A percentile compares a stretch with the other conserved stretches of the same genome.
phyloP scores from a whole-genome alignment of 1,140 invertebrate genomes.

The Drosophila nasuta region DNA sequence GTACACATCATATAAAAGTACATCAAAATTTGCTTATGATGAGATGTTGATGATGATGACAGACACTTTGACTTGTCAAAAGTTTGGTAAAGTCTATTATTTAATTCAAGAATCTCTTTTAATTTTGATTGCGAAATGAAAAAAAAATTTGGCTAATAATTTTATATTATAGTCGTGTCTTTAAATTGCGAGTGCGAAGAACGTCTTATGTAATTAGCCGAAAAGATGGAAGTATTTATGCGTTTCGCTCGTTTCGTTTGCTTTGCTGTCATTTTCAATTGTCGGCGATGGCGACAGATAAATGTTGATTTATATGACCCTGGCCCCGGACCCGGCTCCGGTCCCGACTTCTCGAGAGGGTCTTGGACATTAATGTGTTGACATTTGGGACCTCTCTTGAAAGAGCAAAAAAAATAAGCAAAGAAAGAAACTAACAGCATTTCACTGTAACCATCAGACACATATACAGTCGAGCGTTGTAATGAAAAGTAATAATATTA shows the following conservation, averaged over 20 bases:
- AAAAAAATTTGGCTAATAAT: not conserved
- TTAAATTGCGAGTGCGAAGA: not conserved
- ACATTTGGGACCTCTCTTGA: constrained; percentile 56
- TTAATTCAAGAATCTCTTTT: no score
- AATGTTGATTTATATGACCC: constrained; percentile 64
- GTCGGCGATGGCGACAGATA: constrained; percentile 55
- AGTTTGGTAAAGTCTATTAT: no score
- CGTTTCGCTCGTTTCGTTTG: constrained; percentile 28
- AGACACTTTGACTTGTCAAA: no score
- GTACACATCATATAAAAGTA: no score
- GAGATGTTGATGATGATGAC: no score
- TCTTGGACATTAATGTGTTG: constrained; percentile 68
- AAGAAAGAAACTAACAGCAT: constrained; percentile 50
- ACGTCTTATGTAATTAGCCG: constrained; percentile 39
- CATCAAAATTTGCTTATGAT: no score
- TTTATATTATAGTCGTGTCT: not conserved
- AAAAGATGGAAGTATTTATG: constrained; percentile 38
- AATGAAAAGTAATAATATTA: constrained; percentile 83
- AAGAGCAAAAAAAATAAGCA: constrained; percentile 34
- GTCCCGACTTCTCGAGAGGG: not conserved
- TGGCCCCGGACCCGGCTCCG: not conserved
- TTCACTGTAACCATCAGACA: constrained; percentile 34
- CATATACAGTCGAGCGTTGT: constrained; percentile 44
- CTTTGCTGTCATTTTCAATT: constrained; percentile 56
- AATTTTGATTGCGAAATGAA: not conserved